These are phyloP conservation scores for Podarcis lilfordi DNA, from an alignment of 2,797 vertebrate species.

Conservation along the genomic window DNA sequence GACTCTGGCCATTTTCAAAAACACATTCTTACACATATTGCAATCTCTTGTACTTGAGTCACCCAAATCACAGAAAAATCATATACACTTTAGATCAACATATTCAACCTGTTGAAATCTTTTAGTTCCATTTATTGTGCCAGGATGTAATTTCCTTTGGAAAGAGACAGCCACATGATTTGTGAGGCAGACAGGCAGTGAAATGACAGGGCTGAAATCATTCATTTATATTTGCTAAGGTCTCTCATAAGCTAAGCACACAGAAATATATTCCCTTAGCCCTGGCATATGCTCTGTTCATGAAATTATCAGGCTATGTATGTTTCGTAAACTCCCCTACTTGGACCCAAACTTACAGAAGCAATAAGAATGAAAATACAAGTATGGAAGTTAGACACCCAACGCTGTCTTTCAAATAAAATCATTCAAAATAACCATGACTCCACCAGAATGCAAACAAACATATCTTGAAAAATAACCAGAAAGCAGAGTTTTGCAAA, in stretches of 20 bases:
- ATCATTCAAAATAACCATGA: conserved; percentile 27
- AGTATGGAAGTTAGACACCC: conserved; percentile 21
- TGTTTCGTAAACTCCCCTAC: conserved; percentile 42
- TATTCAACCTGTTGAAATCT: conserved; percentile 54
- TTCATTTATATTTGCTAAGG: conserved; percentile 47
- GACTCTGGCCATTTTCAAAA: background rate
- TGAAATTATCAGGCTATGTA: conserved; percentile 14
- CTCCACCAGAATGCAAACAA: conserved; percentile 29
- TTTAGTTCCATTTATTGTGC: conserved; percentile 41
- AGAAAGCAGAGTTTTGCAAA: conserved; percentile 24
- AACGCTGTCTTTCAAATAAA: conserved; percentile 50
- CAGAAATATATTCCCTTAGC: conserved; percentile 15
- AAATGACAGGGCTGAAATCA: conserved; percentile 53
- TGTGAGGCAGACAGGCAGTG: conserved; percentile 51
- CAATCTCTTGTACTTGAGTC: conserved; percentile 23
- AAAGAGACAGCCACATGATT: conserved; percentile 52
- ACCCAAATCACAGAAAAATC: conserved; percentile 26
- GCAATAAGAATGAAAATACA: conserved; percentile 35
- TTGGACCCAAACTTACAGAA: conserved; percentile 27
- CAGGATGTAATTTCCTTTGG: conserved; percentile 38
- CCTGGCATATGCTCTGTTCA: conserved; percentile 45
- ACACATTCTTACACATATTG: background rate
- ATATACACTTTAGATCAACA: background rate
- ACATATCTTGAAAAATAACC: conserved; percentile 45
- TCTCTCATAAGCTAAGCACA: conserved; percentile 50